Evolutionary conservation across 2,888 invertebrate species (phyloP).

Genomic region (Idaea aversata): DNA sequence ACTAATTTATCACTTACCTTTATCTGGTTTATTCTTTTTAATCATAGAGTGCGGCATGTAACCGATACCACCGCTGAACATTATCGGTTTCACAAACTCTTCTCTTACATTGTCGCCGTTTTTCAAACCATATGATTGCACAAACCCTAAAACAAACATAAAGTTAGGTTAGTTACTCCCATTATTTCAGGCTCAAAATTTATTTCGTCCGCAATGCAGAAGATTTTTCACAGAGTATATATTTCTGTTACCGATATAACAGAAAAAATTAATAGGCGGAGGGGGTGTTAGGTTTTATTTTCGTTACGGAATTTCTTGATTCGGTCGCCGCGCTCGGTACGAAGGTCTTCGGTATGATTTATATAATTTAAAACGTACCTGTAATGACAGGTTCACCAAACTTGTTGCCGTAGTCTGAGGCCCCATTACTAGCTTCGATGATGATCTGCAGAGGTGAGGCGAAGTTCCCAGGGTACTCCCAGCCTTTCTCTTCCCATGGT

Average conservation of each 20-base stretch:
- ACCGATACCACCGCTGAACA: slow-evolving; percentile 99
- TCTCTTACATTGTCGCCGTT: slow-evolving; percentile 84
- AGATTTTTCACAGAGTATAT: too few species aligned
- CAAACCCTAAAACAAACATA: slow-evolving; percentile 84
- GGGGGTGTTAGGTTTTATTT: too few species aligned
- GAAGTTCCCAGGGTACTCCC: slow-evolving; percentile 92
- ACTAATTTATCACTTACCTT: slow-evolving; percentile 71
- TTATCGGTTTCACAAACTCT: slow-evolving; percentile 98
- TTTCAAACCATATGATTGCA: slow-evolving; percentile 91
- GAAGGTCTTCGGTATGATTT: too few species aligned
- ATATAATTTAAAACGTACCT: slow-evolving; percentile 45
- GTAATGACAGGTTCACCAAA: slow-evolving; percentile 97
- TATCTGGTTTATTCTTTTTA: slow-evolving; percentile 86
- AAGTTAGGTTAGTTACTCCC: too few species aligned
- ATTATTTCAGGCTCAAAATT: too few species aligned
- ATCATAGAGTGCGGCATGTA: slow-evolving; percentile 92
- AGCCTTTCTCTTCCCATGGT: slow-evolving; percentile 90
- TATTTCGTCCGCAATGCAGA: too few species aligned
- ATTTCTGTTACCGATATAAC: too few species aligned
- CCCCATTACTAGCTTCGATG: slow-evolving; percentile 98
- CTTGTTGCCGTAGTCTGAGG: slow-evolving; percentile 99
- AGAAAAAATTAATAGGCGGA: too few species aligned
- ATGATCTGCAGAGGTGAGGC: slow-evolving; percentile 93
- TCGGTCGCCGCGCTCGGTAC: too few species aligned
- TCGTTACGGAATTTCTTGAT: too few species aligned